Evolutionary conservation across 2,888 invertebrate genomes (phyloP), one percentile per base, ranked within the genome.

Genomic region (Phymatocera aterrima): DNA sequence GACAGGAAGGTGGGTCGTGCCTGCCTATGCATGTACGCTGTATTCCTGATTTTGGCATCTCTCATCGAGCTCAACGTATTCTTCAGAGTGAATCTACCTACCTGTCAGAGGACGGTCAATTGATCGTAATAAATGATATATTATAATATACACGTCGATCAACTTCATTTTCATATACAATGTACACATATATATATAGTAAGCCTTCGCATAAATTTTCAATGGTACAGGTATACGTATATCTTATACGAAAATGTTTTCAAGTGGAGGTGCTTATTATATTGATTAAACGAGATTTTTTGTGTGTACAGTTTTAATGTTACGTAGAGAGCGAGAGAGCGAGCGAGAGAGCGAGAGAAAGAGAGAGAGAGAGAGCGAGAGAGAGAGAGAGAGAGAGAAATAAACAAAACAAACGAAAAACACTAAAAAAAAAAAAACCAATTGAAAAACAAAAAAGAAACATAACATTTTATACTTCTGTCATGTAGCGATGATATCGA

Each of bases 61-160:
- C 93, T 98, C 85, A 97, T 97, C 87, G 98, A 98, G 92, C 93
- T 97, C 87, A 98, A 98, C 91, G 96, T 97, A 82, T 97, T 98
- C 94, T 97, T 97, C 92, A 95, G 94, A 86, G 96, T 97, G 85
- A 97, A 97, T 92, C 93, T 96, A 85, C 97, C 97, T 84, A 96
- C 97, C 81, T 97, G 97, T 91, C 87, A 89, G 83, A 88, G 89
- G 88, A 89, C 88, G 88, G 88, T 88, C 81, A 89, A 89, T 83
- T 88, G 88, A 89, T 83, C 83, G 83, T 28, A 80, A 78, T 79
- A 79, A 72, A n/a, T 37, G 77, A 65, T 74, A 61, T 61, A 2
- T 8, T 60, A 60, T 54, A 54, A 68, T 43, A 46, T 70, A 70
- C 75, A 18, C 75, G 75, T 75, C 75, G 75, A 57, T 75, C 75